Conservation (phyloP, 2,113 vertebrate genomes). For the Argyrosomus japonicus region DNA sequence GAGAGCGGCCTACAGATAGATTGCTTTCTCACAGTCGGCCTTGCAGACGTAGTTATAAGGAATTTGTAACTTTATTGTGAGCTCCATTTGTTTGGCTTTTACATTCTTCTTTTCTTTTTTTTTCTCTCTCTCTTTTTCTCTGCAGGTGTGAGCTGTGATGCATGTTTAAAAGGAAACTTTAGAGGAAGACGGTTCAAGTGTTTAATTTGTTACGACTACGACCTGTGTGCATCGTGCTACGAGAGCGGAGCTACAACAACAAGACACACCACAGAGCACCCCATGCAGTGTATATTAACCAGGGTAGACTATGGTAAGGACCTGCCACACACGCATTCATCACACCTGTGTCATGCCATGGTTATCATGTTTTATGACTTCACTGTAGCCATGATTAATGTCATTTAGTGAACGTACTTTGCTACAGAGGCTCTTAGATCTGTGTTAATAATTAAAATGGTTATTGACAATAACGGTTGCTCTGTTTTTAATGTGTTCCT, state of each 20-base stretch:
- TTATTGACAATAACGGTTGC: neutral
- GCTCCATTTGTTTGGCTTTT: slow-evolving; percentile 5
- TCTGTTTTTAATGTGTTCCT: slow-evolving; percentile 46
- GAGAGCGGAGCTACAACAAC: slow-evolving; percentile 98
- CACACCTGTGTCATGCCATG: neutral
- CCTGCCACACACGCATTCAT: neutral
- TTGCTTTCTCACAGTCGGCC: slow-evolving; percentile 13
- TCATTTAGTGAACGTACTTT: neutral
- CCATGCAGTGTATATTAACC: slow-evolving; percentile 99
- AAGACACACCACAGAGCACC: slow-evolving; percentile 98
- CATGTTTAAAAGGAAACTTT: slow-evolving; percentile 99
- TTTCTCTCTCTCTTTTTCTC: slow-evolving; percentile 57
- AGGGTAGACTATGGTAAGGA: slow-evolving; percentile 99
- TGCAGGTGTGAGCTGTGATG: slow-evolving; percentile 99
- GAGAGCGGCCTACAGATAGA: slow-evolving; percentile 40
- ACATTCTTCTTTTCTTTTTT: neutral
- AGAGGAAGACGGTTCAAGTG: slow-evolving; percentile 98
- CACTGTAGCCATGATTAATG: neutral
- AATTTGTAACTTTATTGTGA: slow-evolving; percentile 48
- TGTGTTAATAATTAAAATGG: neutral
- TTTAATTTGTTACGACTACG: slow-evolving; percentile 99
- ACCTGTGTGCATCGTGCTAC: slow-evolving; percentile 99
- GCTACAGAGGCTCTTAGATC: neutral
- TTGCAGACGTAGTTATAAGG: slow-evolving; percentile 15
- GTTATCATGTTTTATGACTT: neutral